Evolutionary conservation across 2,797 vertebrate species (phyloP).

Genomic region (Galago senegalensis): DNA sequence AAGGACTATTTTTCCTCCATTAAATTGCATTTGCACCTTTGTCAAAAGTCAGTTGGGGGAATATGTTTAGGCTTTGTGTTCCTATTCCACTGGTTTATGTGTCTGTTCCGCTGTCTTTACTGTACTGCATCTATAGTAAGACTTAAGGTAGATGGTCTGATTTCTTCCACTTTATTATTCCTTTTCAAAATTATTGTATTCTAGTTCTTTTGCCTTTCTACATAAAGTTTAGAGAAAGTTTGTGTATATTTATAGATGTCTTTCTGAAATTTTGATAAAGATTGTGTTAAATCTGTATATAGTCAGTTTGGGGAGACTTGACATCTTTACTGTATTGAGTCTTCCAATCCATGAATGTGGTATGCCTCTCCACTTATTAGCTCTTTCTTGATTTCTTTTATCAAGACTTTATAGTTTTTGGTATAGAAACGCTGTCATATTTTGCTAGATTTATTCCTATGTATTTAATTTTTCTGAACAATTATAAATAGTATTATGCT

Average conservation of each 20-base stretch:
- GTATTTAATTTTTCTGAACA: constrained; percentile 20
- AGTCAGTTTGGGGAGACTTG: neutral
- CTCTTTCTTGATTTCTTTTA: neutral
- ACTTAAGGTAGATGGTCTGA: neutral
- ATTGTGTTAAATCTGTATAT: neutral
- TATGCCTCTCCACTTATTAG: neutral
- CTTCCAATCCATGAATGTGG: neutral
- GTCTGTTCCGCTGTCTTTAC: neutral
- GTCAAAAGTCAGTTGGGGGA: neutral
- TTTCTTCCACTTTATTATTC: neutral
- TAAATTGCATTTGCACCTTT: neutral
- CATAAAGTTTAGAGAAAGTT: neutral
- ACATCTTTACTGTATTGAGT: neutral
- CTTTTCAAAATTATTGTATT: neutral
- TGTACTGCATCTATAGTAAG: neutral
- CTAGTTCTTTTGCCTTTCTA: neutral
- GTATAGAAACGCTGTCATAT: neutral
- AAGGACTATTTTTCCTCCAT: neutral
- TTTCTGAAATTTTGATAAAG: neutral
- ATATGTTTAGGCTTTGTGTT: neutral
- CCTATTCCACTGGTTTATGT: neutral
- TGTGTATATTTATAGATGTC: neutral
- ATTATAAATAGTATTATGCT: neutral
- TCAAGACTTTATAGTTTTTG: neutral
- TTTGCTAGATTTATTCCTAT: constrained; percentile 29